phyloP scores from a whole-genome alignment of 2,113 vertebrate genomes.

The Ameiurus melas region DNA sequence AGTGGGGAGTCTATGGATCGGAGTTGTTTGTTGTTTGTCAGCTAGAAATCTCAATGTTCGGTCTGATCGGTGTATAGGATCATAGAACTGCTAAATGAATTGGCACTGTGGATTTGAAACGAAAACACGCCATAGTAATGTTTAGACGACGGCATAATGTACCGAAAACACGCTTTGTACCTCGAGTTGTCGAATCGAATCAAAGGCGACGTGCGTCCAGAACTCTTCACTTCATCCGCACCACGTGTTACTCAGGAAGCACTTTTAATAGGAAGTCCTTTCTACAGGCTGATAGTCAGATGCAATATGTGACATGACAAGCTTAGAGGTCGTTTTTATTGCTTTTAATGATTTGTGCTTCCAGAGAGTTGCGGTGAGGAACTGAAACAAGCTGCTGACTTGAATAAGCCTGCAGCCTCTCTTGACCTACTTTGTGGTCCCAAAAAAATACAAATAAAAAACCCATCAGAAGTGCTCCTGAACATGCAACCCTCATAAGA shows the following conservation, averaged over 20 bases:
- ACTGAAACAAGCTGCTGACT: not conserved
- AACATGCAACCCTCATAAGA: not conserved
- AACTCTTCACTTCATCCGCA: not conserved
- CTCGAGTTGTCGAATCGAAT: not conserved
- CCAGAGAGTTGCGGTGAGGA: not conserved
- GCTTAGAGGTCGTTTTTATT: not conserved
- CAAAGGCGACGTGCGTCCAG: not conserved
- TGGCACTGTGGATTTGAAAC: not conserved
- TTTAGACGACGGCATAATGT: not conserved
- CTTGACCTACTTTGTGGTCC: conserved; percentile 32
- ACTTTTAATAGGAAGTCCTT: not conserved
- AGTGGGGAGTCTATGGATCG: too few species aligned
- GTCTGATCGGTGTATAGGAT: too few species aligned
- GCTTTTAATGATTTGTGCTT: not conserved
- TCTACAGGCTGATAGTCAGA: not conserved
- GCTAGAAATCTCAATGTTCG: too few species aligned
- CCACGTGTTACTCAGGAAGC: not conserved
- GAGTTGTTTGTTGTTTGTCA: too few species aligned
- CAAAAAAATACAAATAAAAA: not conserved
- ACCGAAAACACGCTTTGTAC: not conserved
- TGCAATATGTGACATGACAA: conserved; percentile 3
- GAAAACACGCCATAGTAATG: not conserved
- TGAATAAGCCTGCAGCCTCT: conserved; percentile 34
- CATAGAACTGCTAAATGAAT: not conserved
- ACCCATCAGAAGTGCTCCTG: not conserved